Base-by-base conservation (phyloP, 2,888 invertebrate genomes). In the Nineta flava region DNA sequence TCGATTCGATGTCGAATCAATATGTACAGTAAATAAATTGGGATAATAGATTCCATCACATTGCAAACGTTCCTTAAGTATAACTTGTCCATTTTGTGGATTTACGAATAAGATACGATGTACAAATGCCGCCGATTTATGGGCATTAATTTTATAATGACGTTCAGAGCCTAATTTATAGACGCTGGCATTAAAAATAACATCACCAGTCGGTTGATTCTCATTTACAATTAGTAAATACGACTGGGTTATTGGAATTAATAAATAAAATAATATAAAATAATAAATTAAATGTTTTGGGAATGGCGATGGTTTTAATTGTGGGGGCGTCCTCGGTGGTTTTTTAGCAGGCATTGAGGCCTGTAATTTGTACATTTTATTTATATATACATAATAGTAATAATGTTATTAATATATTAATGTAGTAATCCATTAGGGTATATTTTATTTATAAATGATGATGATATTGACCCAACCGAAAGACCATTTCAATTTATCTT, bases 41-140 rank as follows among this genome's bases (percentile, higher is more conserved):
- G 90, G 88, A 62, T 90, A 88, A 56, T 81, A 80, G 32, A 86
- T 73, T 53, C 87, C 87, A 59, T 87, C 82, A 66, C 90, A 90
- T 61, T 80, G 75, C 12, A 90, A 69, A 49, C 74, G 73, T 59
- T 81, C 80, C 55, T 79, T 75, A 35, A 90, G 69, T n/a, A 77
- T 76, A 50, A 88, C 82, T 55, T 80, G 76, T 13, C 88, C 90
- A 54, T 76, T 78, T 59, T 79, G 79, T 50, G 77, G 74, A 65
- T 85, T 81, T 51, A 91, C 86, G 57, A 76, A 71, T 50, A 90
- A 74, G 56, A 90, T 73, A 60, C 82, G 81, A 58, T 81, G 79
- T 13, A 90, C 88, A 66, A 87, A 88, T 64, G 81, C 79, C 1
- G 87, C 87, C 15, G 87, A 87, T 60, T 86, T 76, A 57, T 87